These are phyloP conservation scores for Saxidomus purpurata DNA, from an alignment of 1,140 invertebrate species.

Conservation along the genomic window DNA sequence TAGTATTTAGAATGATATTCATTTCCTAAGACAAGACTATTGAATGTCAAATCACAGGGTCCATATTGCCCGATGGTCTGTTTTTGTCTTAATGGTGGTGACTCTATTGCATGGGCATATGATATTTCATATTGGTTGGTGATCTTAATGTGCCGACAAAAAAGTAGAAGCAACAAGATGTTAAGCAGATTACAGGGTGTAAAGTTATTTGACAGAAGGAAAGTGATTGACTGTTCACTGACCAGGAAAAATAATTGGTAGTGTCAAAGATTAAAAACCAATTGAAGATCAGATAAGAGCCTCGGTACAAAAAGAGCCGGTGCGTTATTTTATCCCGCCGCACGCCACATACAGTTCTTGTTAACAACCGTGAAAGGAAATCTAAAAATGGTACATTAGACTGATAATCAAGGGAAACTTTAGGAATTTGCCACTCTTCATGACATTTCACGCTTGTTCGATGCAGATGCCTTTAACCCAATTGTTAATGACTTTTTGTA, in stretches of 20 bases:
- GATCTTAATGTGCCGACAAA: not conserved
- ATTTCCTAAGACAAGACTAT: conserved; percentile 20
- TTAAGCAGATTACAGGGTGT: conserved; percentile 36
- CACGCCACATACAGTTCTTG: conserved; percentile 34
- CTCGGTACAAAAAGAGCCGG: conserved; percentile 4
- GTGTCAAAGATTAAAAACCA: conserved; percentile 57
- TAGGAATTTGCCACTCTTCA: not conserved
- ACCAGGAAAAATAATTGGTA: conserved; percentile 58
- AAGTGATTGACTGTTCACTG: conserved; percentile 51
- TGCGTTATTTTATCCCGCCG: conserved; percentile 14
- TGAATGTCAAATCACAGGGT: not conserved
- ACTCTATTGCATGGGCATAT: not conserved
- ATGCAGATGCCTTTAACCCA: not conserved
- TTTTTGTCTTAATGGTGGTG: not conserved
- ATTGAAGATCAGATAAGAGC: conserved; percentile 56
- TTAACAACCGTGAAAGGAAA: conserved; percentile 18
- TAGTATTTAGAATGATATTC: not conserved
- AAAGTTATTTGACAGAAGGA: conserved; percentile 40
- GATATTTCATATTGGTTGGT: not conserved
- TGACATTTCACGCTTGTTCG: not conserved
- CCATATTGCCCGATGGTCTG: not conserved
- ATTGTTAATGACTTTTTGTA: not conserved
- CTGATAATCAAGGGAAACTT: not conserved
- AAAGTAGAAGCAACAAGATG: not conserved
- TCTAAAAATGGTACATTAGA: conserved; percentile 19